Evolutionary conservation across 2,113 vertebrate genomes (phyloP).

Genomic region (Labeo rohita): DNA sequence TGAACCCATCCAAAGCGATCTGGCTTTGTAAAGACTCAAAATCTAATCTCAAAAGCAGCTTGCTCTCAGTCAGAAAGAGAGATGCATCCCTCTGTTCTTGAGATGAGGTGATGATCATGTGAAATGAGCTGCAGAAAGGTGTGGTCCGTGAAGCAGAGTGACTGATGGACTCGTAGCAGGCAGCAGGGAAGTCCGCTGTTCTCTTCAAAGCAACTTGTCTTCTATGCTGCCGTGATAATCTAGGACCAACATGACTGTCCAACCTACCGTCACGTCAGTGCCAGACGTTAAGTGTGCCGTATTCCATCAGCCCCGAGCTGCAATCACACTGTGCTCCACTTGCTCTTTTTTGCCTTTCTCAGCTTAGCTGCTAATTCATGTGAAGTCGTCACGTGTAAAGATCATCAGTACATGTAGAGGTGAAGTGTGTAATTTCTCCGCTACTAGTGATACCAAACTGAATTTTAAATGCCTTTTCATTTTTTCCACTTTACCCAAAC

Average conservation of each 20-base stretch:
- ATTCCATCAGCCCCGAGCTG: constrained; percentile 64
- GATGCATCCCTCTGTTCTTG: constrained; percentile 28
- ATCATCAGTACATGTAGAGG: not conserved
- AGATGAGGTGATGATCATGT: constrained; percentile 34
- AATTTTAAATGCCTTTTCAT: not conserved
- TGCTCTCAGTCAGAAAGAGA: constrained; percentile 25
- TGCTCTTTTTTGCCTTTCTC: constrained; percentile 51
- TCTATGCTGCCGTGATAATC: constrained; percentile 42
- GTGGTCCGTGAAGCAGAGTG: constrained; percentile 16
- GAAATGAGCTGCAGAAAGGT: constrained; percentile 32
- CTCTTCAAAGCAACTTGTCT: not conserved
- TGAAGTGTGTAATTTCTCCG: not conserved
- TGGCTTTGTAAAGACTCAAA: constrained; percentile 24
- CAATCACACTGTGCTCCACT: constrained; percentile 68
- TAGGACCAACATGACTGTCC: constrained; percentile 57
- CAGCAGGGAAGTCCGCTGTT: not conserved
- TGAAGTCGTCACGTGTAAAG: not conserved
- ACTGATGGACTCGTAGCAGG: constrained; percentile 17
- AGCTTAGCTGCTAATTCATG: constrained; percentile 64
- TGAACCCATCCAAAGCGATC: constrained; percentile 6
- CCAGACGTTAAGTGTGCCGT: constrained; percentile 50
- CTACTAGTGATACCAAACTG: not conserved
- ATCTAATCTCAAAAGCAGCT: constrained; percentile 27
- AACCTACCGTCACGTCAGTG: constrained; percentile 38
- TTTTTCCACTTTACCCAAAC: not conserved